phyloP scores from a whole-genome alignment of 2,113 vertebrate genomes.

The Melanerpes formicivorus region DNA sequence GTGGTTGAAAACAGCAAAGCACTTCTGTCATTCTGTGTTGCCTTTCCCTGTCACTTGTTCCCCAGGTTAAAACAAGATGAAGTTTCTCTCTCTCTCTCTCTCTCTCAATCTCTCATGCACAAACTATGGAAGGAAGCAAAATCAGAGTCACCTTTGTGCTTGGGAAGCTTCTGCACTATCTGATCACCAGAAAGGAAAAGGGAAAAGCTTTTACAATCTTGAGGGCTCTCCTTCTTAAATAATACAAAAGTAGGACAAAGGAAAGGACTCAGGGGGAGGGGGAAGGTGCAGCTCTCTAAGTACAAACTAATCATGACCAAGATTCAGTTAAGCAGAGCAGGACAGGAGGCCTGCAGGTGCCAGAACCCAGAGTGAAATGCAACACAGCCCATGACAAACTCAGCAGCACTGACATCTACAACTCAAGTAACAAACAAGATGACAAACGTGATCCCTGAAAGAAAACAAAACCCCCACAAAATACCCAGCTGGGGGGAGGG shows the following conservation, averaged over 20 bases:
- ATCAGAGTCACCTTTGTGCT: background rate
- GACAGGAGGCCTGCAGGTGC: conserved; percentile 26
- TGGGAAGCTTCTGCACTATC: background rate
- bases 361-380: conserved; percentile 16
- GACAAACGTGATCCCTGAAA: conserved; percentile 63
- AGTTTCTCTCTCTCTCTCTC: conserved; percentile 19
- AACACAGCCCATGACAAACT: background rate
- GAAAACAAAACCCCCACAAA: background rate
- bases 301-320: conserved; percentile 37
- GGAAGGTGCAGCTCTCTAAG: background rate
- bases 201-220: background rate
- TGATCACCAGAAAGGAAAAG: background rate
- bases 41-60: background rate
- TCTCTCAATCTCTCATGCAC: background rate
- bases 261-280: background rate
- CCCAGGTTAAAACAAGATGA: background rate
- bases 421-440: conserved; percentile 57
- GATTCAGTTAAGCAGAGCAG: background rate
- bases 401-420: conserved; percentile 63
- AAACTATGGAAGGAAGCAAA: conserved; percentile 15
- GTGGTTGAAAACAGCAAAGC: background rate
- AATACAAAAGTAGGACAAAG: conserved; percentile 36
- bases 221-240: conserved; percentile 31
- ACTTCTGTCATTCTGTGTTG: background rate
- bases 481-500: background rate